These are phyloP conservation scores for Lithophane semibrunnea DNA, from an alignment of 2,888 invertebrate species.

Conservation along the genomic window DNA sequence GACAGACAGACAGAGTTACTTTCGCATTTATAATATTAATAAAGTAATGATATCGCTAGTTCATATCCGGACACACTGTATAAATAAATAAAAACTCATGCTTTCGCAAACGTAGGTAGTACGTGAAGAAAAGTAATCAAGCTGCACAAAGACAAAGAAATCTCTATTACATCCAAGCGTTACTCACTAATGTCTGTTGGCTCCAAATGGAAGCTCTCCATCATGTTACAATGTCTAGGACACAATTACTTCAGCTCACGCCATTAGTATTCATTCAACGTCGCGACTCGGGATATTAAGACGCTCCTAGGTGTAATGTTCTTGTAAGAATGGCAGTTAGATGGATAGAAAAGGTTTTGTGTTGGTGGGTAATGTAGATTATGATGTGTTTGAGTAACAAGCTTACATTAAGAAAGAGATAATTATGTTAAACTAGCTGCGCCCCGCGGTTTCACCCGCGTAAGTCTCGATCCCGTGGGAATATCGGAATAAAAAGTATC, in stretches of 20 bases:
- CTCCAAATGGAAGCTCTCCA: constrained; percentile 39
- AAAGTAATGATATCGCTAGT: no score
- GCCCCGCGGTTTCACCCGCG: no score
- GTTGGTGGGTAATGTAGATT: constrained; percentile 6
- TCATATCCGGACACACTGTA: no score
- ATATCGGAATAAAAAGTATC: no score
- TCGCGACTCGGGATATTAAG: constrained; percentile 39
- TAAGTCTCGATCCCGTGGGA: no score
- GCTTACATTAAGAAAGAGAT: background rate
- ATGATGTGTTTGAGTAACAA: background rate
- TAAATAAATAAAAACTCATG: no score
- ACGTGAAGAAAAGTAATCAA: background rate
- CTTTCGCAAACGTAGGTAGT: no score
- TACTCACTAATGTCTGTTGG: constrained; percentile 24
- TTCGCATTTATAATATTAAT: no score
- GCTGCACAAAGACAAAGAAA: constrained; percentile 11
- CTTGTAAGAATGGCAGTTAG: constrained; percentile 11
- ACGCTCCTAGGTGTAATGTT: constrained; percentile 28
- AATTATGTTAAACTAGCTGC: no score
- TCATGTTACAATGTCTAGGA: constrained; percentile 33
- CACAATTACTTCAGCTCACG: constrained; percentile 26
- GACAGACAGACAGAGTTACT: no score
- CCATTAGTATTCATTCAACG: constrained; percentile 56
- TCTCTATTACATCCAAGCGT: constrained; percentile 25
- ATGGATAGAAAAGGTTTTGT: background rate